phyloP scores from a whole-genome alignment of 2,888 invertebrate species.

The Dolomedes plantarius region DNA sequence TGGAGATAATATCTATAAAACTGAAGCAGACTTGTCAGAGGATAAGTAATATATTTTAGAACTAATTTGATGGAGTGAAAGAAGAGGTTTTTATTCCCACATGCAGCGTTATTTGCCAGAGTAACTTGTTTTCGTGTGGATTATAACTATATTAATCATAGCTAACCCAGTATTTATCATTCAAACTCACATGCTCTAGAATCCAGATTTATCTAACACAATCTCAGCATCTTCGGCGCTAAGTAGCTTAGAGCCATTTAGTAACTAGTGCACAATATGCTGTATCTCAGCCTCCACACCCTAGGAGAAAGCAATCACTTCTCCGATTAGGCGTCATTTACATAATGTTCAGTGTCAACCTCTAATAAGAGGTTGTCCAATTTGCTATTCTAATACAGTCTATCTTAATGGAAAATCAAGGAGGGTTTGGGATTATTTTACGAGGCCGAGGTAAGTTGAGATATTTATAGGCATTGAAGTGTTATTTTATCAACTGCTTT shows the following conservation, averaged over 20 bases:
- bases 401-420: conserved; percentile 2
- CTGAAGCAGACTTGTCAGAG: no score
- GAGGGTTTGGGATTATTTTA: background rate
- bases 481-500: no score
- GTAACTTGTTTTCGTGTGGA: no score
- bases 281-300: background rate
- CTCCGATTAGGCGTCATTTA: background rate
- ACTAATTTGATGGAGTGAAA: no score
- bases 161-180: no score
- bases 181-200: no score
- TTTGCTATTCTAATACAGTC: background rate
- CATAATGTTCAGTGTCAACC: conserved; percentile 9
- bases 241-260: background rate
- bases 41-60: no score
- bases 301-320: background rate
- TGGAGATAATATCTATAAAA: no score
- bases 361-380: conserved; percentile 9
- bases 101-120: no score
- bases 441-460: background rate
- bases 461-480: background rate
- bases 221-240: background rate
- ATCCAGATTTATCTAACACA: background rate
- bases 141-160: no score
- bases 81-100: no score
- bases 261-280: background rate